These are phyloP conservation scores for Nowickia ferox DNA, from an alignment of 2,888 invertebrate species.

Conservation along the genomic window DNA sequence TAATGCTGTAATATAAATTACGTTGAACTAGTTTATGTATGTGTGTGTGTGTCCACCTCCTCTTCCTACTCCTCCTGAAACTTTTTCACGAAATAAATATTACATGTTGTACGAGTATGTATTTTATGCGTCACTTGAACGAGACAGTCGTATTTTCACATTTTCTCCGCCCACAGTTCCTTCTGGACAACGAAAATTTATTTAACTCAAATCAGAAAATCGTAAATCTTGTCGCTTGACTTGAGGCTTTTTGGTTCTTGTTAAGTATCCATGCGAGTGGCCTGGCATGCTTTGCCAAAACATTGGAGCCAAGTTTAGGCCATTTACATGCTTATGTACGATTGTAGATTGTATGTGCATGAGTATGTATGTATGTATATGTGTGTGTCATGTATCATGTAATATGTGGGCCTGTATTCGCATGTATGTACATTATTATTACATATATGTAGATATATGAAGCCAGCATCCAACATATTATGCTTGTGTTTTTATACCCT, in stretches of 20 bases:
- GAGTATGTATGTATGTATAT: neutral
- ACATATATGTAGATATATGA: conserved; percentile 31
- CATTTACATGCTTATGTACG: conserved; percentile 28
- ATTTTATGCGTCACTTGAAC: conserved; percentile 69
- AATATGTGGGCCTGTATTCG: conserved; percentile 38
- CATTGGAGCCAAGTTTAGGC: conserved; percentile 56
- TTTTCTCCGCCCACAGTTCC: conserved; percentile 78
- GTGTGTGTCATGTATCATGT: neutral
- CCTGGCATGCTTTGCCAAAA: conserved; percentile 62
- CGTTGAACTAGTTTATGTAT: conserved; percentile 1
- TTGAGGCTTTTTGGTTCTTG: conserved; percentile 70
- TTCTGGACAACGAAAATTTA: conserved; percentile 78
- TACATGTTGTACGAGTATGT: conserved; percentile 61
- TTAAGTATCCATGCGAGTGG: conserved; percentile 65
- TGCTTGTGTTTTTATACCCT: neutral
- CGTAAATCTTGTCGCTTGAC: conserved; percentile 79
- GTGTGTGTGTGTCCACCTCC: conserved; percentile 8
- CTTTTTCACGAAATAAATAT: conserved; percentile 54
- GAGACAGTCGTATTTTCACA: conserved; percentile 72
- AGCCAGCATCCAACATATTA: conserved; percentile 51
- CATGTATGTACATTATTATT: conserved; percentile 21
- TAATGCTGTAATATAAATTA: conserved; percentile 54
- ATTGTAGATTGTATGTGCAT: neutral
- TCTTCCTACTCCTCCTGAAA: neutral
- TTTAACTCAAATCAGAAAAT: conserved; percentile 77